A percentile compares a stretch with the other conserved stretches of the same genome.
Conservation (phyloP, 2,888 invertebrate genomes). For the Drosophila kanekoi region DNA sequence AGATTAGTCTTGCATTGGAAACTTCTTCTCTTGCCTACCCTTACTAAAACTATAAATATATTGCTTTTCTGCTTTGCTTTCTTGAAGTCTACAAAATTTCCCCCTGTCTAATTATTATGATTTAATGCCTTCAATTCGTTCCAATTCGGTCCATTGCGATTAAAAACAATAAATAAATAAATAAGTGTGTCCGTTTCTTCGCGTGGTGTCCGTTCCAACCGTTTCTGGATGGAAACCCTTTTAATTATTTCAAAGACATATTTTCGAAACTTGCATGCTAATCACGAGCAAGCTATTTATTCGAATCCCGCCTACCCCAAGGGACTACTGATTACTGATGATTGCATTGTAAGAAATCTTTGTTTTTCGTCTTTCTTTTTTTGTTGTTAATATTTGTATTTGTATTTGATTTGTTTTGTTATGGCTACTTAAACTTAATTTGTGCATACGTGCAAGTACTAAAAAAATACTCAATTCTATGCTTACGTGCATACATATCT, state of each 20-base stretch:
- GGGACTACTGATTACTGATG: background rate
- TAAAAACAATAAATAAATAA: background rate
- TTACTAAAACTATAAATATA: background rate
- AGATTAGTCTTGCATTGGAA: background rate
- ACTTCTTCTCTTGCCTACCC: background rate
- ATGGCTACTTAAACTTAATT: constrained; percentile 15
- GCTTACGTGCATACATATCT: background rate
- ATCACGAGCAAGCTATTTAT: constrained; percentile 2
- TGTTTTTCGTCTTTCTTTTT: background rate
- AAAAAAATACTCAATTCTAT: constrained; percentile 3
- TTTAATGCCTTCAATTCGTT: background rate
- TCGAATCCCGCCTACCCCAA: background rate
- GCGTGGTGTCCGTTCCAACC: background rate
- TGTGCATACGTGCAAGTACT: background rate
- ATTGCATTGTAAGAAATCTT: background rate
- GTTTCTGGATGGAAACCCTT: background rate
- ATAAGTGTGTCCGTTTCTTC: background rate
- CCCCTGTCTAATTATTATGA: background rate
- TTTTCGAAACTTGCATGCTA: constrained; percentile 1
- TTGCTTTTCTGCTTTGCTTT: background rate
- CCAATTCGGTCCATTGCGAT: background rate
- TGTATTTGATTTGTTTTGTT: constrained; percentile 14
- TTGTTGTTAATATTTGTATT: constrained; percentile 5
- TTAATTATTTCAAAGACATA: background rate
- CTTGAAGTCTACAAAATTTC: background rate